Conservation (phyloP, 1,140 invertebrate species). For the Dendroctonus ponderosae region DNA sequence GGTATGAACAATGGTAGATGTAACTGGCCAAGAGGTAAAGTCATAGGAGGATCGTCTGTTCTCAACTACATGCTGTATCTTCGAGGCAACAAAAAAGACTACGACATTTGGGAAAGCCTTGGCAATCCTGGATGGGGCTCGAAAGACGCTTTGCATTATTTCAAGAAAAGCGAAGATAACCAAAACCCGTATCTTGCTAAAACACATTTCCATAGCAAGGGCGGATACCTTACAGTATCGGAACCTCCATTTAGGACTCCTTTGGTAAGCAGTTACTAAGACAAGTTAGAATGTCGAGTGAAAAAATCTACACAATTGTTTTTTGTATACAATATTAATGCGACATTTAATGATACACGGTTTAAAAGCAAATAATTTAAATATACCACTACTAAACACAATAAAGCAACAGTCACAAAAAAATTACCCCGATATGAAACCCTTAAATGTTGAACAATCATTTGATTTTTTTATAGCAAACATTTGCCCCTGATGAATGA, state of each 20-base stretch:
- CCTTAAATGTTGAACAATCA: too few relatives aligned
- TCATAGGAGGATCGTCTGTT: conserved; percentile 78
- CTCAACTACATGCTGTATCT: conserved; percentile 98
- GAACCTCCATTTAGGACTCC: conserved; percentile 85
- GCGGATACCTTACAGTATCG: conserved; percentile 79
- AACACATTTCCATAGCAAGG: conserved; percentile 70
- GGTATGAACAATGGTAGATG: conserved; percentile 78
- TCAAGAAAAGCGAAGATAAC: conserved; percentile 90
- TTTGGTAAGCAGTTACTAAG: conserved; percentile 51
- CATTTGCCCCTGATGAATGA: too few relatives aligned
- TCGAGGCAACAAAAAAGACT: conserved; percentile 89
- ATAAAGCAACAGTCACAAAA: background rate
- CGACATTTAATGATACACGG: too few relatives aligned
- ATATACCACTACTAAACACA: too few relatives aligned
- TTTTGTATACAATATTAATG: too few relatives aligned
- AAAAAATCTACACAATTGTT: too few relatives aligned
- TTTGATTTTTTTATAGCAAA: too few relatives aligned
- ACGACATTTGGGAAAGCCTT: conserved; percentile 86
- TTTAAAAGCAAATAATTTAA: too few relatives aligned
- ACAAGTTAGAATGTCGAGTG: too few relatives aligned
- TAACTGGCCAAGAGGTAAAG: conserved; percentile 84
- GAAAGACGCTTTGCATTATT: conserved; percentile 82
- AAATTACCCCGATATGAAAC: too few relatives aligned
- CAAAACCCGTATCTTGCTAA: conserved; percentile 76
- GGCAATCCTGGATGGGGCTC: conserved; percentile 93